phyloP scores from a whole-genome alignment of 2,797 vertebrate genomes.

The Cephalopachus bancanus region DNA sequence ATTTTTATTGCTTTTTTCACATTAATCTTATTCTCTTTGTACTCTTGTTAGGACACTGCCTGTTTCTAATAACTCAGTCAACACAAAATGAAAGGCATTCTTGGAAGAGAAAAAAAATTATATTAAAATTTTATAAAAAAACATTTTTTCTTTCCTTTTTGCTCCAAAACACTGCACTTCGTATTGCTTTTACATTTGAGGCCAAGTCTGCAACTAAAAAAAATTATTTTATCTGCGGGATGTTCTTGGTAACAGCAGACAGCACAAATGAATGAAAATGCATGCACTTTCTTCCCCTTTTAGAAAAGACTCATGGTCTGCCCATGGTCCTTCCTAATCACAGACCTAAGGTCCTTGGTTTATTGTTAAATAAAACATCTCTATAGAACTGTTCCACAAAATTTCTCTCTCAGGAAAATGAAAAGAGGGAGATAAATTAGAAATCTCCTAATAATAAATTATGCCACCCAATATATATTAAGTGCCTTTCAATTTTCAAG shows the following conservation, averaged over 20 bases:
- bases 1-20: conserved; percentile 47
- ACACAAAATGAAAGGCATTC: not conserved
- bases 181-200: conserved; percentile 75
- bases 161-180: conserved; percentile 57
- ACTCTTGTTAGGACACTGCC: not conserved
- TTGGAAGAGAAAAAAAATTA: not conserved
- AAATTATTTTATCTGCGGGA: conserved; percentile 75
- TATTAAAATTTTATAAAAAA: conserved; percentile 56
- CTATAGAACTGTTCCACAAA: not conserved
- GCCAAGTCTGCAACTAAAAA: conserved; percentile 66
- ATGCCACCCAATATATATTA: conserved; percentile 23
- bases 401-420: not conserved
- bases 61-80: not conserved
- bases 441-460: not conserved
- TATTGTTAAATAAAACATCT: conserved; percentile 64
- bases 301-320: conserved; percentile 29
- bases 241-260: conserved; percentile 63
- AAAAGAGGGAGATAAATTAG: not conserved
- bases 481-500: not conserved
- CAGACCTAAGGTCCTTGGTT: conserved; percentile 20
- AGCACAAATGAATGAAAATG: conserved; percentile 80
- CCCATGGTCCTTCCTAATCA: conserved; percentile 14
- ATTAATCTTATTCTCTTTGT: conserved; percentile 51
- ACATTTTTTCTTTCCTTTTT: conserved; percentile 10
- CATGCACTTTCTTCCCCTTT: conserved; percentile 45